Evolutionary conservation across 2,888 invertebrate species (phyloP).

Genomic region (Mythimna impura): DNA sequence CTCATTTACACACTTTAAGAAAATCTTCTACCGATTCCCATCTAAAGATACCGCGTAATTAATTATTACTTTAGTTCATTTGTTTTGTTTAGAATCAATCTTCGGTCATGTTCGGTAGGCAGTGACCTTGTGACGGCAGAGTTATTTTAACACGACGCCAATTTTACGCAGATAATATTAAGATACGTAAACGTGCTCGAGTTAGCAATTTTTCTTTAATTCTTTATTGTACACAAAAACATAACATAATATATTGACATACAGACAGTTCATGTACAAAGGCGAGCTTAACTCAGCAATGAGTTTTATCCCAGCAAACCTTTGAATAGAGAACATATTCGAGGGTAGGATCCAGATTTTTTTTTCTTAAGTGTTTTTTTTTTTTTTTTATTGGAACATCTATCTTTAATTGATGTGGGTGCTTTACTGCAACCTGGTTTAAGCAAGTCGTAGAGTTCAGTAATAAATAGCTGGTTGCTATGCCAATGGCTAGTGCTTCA

Average conservation of each 20-base stretch:
- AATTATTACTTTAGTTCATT: slow-evolving; percentile 49
- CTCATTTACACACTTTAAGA: too few species aligned
- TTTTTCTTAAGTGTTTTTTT: too few species aligned
- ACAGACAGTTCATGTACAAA: too few species aligned
- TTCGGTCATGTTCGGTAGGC: slow-evolving; percentile 40
- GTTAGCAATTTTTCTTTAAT: slow-evolving; percentile 20
- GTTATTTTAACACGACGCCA: slow-evolving; percentile 58
- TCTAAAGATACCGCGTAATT: slow-evolving; percentile 43
- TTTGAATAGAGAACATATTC: too few species aligned
- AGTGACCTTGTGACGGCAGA: slow-evolving; percentile 56
- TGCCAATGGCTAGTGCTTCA: slow-evolving; percentile 28
- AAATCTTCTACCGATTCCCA: slow-evolving; percentile 6
- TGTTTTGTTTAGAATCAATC: slow-evolving; percentile 55
- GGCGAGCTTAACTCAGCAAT: too few species aligned
- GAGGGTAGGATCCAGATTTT: too few species aligned
- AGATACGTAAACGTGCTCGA: slow-evolving; percentile 20
- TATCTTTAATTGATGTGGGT: not conserved
- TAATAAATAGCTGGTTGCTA: slow-evolving; percentile 28
- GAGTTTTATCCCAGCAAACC: too few species aligned
- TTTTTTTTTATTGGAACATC: not conserved
- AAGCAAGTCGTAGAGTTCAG: not conserved
- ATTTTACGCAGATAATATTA: slow-evolving; percentile 43
- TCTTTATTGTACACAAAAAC: too few species aligned
- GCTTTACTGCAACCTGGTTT: not conserved
- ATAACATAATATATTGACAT: too few species aligned